phyloP scores from a whole-genome alignment of 2,888 invertebrate species.

The Notocelia uddmanniana region DNA sequence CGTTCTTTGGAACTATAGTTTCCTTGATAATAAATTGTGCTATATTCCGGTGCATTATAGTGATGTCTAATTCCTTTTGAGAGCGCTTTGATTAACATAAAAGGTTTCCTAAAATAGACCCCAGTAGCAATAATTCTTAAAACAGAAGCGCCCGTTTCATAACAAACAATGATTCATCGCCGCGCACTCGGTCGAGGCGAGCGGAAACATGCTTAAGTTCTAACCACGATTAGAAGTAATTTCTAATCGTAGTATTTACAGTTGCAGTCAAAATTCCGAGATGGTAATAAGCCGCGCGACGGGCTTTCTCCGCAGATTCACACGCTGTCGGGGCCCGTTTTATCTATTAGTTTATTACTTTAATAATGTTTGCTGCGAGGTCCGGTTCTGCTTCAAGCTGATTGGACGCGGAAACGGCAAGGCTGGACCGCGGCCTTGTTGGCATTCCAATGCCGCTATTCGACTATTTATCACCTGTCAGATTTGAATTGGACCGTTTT shows the following conservation, averaged over 20 bases:
- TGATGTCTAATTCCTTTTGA: conserved; percentile 44
- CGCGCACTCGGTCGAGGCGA: conserved; percentile 29
- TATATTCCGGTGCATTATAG: conserved; percentile 23
- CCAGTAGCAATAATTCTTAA: conserved; percentile 45
- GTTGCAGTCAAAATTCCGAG: conserved; percentile 61
- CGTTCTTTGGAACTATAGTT: conserved; percentile 11
- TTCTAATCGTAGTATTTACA: conserved; percentile 59
- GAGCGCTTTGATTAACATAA: conserved; percentile 45
- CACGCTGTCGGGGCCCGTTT: conserved; percentile 82
- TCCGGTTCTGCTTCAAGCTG: conserved; percentile 79
- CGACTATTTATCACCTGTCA: conserved; percentile 71
- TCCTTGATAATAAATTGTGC: conserved; percentile 14
- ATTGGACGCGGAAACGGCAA: conserved; percentile 82
- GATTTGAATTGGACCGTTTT: conserved; percentile 58
- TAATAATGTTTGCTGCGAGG: conserved; percentile 80
- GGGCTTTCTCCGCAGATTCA: conserved; percentile 81
- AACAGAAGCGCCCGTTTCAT: conserved; percentile 44
- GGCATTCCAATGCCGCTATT: conserved; percentile 73
- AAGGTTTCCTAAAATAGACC: conserved; percentile 43
- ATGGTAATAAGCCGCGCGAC: conserved; percentile 77
- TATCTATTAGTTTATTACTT: conserved; percentile 83
- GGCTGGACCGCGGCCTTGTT: conserved; percentile 81
- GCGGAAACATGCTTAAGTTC: conserved; percentile 31
- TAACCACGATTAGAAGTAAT: conserved; percentile 38
- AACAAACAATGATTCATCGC: conserved; percentile 46